Percentiles rank a stretch among this genome's conserved stretches.
phyloP scores from a whole-genome alignment of 1,140 invertebrate species.

The Drosophila kurseongensis region DNA sequence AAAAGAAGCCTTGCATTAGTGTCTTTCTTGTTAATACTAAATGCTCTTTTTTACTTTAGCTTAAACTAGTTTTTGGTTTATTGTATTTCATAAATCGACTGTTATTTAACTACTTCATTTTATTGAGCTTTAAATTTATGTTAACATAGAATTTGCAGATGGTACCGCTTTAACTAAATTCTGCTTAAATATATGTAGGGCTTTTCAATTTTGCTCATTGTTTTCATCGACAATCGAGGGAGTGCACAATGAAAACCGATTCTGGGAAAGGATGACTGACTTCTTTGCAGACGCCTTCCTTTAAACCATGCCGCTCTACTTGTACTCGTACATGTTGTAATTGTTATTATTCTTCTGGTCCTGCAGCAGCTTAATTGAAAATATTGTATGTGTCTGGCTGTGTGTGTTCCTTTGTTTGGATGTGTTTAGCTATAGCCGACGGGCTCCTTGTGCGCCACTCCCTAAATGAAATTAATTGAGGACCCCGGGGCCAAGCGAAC shows the following conservation, averaged over 20 bases:
- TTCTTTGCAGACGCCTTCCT: constrained; percentile 16
- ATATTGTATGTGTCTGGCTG: constrained; percentile 61
- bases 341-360: constrained; percentile 79
- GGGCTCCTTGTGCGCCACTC: constrained; percentile 63
- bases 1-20: too few species aligned
- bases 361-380: constrained; percentile 80
- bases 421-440: constrained; percentile 66
- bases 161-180: background rate
- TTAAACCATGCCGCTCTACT: too few species aligned
- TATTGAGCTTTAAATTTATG: background rate
- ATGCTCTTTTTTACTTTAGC: too few species aligned
- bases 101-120: background rate
- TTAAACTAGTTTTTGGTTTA: too few species aligned
- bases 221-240: constrained; percentile 3
- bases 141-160: background rate
- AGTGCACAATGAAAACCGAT: constrained; percentile 3
- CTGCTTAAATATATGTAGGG: background rate
- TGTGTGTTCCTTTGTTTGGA: constrained; percentile 47
- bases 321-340: constrained; percentile 55
- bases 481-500: constrained; percentile 46
- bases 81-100: too few species aligned
- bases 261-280: constrained; percentile 6
- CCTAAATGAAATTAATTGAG: constrained; percentile 79
- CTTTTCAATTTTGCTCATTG: background rate
- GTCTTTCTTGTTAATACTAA: too few species aligned